Conservation (phyloP, 2,113 vertebrate species). For the Mohoua ochrocephala region DNA sequence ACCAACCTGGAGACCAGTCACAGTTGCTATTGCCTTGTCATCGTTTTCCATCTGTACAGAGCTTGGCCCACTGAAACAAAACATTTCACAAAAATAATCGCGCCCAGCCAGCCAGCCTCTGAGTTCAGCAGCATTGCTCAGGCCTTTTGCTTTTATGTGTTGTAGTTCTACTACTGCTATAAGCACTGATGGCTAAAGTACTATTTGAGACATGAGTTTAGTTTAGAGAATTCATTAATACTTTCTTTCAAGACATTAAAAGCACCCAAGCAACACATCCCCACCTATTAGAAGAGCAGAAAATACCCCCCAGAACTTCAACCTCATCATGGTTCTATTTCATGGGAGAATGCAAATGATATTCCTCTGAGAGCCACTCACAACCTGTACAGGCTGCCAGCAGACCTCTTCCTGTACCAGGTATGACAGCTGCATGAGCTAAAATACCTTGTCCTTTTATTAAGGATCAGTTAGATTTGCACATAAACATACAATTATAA, state of each 20-base stretch:
- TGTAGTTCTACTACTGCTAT: background rate
- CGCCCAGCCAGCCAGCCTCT: background rate
- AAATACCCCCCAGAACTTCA: background rate
- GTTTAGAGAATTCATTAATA: background rate
- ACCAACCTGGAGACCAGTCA: constrained; percentile 75
- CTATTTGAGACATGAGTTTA: background rate
- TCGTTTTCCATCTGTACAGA: constrained; percentile 71
- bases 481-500: background rate
- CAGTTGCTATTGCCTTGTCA: constrained; percentile 75
- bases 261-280: background rate
- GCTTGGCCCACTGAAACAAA: constrained; percentile 76
- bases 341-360: background rate
- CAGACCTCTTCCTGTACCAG: background rate
- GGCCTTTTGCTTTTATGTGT: background rate
- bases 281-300: background rate
- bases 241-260: background rate
- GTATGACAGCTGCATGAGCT: rapidly evolving
- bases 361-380: background rate
- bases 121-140: background rate
- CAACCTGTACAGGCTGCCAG: background rate
- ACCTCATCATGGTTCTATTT: background rate
- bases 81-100: background rate
- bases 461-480: background rate
- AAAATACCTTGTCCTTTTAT: background rate
- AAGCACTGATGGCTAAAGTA: background rate